Evolutionary conservation across 2,797 vertebrate species (phyloP), one percentile per base, ranked within the genome.

Genomic region (Hippocampus kuda): DNA sequence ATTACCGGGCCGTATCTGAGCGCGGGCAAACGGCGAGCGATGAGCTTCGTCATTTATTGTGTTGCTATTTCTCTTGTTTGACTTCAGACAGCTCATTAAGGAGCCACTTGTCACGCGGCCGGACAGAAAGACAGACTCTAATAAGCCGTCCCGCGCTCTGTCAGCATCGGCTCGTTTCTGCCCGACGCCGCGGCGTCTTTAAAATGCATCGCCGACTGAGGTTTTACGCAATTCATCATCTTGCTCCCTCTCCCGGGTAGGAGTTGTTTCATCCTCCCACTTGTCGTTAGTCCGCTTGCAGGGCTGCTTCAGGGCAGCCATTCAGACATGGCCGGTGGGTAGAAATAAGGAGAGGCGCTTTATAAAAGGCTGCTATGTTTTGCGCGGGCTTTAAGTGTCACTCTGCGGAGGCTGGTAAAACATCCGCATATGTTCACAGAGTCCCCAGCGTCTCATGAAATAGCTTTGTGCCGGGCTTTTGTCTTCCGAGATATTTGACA

Each of bases 221-320:
- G 83, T 85, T 87, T 85, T 82, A 84, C 81, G 83, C 85, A 83
- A 86, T 89, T 88, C 83, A 89, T 89, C 87, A 90, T 87, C 84
- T 82, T 71, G 69, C 72, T 70, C 53, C 59, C 73, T 81, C 78
- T 65, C 41, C n/a, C 72, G 77, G 75, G 69, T 70, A 66, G 72
- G 72, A 78, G 74, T 76, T 67, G 73, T 83, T 83, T 81, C 81
- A 83, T 85, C 83, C 77, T 84, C 79, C 82, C 77, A 83, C 83
- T 82, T 86, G 85, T 82, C 81, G 75, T 73, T 60, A 73, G 77
- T 81, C 66, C 86, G 86, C 86, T 90, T 87, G 86, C 80, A 61
- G 71, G 69, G 85, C 83, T 72, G 80, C 89, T 87, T 84, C 69
- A 69, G 74, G 73, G 77, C 72, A 77, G 73, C 72, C 51, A 7